phyloP scores from a whole-genome alignment of 1,140 invertebrate species.

The Druon quercuslanigerum region DNA sequence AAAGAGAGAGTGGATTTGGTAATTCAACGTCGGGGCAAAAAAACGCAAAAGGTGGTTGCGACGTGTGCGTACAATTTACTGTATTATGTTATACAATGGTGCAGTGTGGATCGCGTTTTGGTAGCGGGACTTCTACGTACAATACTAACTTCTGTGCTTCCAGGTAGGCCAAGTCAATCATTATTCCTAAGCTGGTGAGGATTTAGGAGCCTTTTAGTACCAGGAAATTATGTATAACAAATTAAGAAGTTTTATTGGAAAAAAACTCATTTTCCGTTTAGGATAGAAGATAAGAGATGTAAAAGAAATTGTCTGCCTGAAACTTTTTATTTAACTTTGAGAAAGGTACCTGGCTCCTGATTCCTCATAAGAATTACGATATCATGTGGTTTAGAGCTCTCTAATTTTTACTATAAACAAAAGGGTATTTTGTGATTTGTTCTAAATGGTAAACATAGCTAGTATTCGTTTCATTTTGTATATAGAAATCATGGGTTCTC shows the following conservation, averaged over 20 bases:
- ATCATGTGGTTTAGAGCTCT: conserved; percentile 31
- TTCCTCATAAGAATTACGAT: conserved; percentile 29
- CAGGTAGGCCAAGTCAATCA: conserved; percentile 77
- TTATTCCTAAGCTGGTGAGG: conserved; percentile 66
- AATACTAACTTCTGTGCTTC: conserved; percentile 77
- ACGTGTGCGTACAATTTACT: conserved; percentile 60
- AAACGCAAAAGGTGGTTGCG: conserved; percentile 68
- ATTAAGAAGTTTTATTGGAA: not conserved
- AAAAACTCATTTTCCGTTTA: conserved; percentile 45
- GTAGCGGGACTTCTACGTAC: conserved; percentile 75
- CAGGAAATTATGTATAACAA: conserved; percentile 38
- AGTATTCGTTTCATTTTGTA: conserved; percentile 53
- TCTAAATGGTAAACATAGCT: not conserved
- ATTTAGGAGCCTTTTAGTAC: conserved; percentile 46
- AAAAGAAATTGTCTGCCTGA: too few relatives aligned
- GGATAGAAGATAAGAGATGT: not conserved
- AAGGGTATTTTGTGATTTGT: conserved; percentile 21
- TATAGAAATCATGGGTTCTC: conserved; percentile 60
- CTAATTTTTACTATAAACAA: conserved; percentile 5
- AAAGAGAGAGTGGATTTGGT: conserved; percentile 64
- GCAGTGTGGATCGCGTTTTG: conserved; percentile 75
- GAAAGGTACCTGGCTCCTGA: not conserved
- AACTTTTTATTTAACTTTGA: too few relatives aligned
- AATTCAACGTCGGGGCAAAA: conserved; percentile 71
- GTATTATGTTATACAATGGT: conserved; percentile 72